Evolutionary conservation across 2,888 invertebrate species (phyloP).

Genomic region (Camponotus fellah): DNA sequence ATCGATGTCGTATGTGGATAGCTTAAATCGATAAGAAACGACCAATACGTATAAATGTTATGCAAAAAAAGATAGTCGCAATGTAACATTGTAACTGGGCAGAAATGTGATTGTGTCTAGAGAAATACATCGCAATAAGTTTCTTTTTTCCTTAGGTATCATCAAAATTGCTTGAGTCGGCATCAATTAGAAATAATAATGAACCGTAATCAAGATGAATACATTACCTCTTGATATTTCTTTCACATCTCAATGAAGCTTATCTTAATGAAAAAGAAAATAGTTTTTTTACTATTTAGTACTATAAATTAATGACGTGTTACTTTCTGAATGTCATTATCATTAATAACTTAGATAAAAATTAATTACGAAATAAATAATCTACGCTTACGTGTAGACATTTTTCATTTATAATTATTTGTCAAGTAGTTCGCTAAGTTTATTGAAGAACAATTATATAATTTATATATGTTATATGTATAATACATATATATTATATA

Average conservation of each 20-base stretch:
- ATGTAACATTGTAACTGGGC: conserved; percentile 13
- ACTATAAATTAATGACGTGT: background rate
- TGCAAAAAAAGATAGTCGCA: conserved; percentile 13
- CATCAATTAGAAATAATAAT: background rate
- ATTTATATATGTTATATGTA: background rate
- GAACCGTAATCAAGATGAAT: background rate
- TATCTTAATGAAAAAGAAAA: background rate
- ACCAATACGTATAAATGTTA: conserved; percentile 11
- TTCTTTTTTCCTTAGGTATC: background rate
- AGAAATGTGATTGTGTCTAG: background rate
- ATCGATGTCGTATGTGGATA: conserved; percentile 41
- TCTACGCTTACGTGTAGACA: background rate
- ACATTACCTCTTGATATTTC: background rate
- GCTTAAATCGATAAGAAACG: conserved; percentile 29
- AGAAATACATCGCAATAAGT: conserved; percentile 14
- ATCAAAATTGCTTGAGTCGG: background rate
- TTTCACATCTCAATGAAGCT: background rate
- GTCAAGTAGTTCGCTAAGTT: background rate
- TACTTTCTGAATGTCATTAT: background rate
- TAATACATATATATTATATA: too few species aligned
- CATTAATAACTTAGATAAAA: conserved; percentile 3
- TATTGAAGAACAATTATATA: too few species aligned
- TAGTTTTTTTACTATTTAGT: background rate
- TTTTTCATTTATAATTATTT: background rate
- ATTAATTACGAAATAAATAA: background rate